phyloP scores from a whole-genome alignment of 2,797 vertebrate genomes.

The Microcaecilia unicolor region DNA sequence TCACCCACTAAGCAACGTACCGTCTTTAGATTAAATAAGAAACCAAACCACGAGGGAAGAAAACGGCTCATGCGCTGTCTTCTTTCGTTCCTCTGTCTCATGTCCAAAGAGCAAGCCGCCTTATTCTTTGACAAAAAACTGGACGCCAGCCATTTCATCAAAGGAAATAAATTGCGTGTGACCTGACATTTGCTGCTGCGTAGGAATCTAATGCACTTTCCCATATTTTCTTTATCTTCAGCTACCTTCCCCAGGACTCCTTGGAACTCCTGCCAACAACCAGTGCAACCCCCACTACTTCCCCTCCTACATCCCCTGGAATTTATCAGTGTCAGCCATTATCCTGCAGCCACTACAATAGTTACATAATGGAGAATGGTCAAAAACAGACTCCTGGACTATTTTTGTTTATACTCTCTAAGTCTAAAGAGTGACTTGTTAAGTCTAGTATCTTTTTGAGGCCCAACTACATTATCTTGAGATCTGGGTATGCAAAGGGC shows the following conservation, averaged over 20 bases:
- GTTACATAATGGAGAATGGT: slow-evolving; percentile 43
- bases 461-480: neutral
- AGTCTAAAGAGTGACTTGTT: slow-evolving; percentile 2
- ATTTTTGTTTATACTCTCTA: neutral
- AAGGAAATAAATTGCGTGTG: slow-evolving; percentile 4
- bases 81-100: neutral
- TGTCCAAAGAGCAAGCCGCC: slow-evolving; percentile 7
- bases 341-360: slow-evolving; percentile 30
- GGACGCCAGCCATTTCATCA: slow-evolving; percentile 5
- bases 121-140: slow-evolving; percentile 7
- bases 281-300: slow-evolving; percentile 27
- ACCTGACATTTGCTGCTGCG: slow-evolving; percentile 5
- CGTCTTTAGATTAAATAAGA: no score
- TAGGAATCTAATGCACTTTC: neutral
- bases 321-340: slow-evolving; percentile 43
- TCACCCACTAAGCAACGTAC: no score
- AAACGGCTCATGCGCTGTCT: no score
- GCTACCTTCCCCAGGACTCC: slow-evolving; percentile 23
- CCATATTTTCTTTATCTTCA: slow-evolving; percentile 6
- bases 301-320: slow-evolving; percentile 36
- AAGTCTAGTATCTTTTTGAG: no score
- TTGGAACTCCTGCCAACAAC: slow-evolving; percentile 25
- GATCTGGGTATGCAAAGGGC: no score
- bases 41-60: no score
- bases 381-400: slow-evolving; percentile 2